phyloP scores from a whole-genome alignment of 30 jellyfish, hydroid and myxozoan species.

The Mastigias papua region DNA sequence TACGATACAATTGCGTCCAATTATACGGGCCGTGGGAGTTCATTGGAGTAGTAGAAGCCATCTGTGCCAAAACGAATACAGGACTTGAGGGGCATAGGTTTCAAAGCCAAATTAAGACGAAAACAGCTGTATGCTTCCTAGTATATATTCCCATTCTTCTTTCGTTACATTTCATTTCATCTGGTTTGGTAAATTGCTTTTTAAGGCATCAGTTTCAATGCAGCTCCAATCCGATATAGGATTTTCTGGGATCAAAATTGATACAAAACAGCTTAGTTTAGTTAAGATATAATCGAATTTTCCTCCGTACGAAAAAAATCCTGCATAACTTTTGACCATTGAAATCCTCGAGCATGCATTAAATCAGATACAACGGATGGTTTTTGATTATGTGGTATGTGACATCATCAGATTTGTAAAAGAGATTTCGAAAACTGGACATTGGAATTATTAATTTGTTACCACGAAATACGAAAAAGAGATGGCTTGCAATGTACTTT shows the following conservation, averaged over 20 bases:
- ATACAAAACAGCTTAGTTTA: conserved; percentile 4
- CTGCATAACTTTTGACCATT: neutral
- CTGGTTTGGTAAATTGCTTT: neutral
- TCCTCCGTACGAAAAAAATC: neutral
- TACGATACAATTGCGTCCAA: neutral
- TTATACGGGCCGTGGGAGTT: too few relatives aligned
- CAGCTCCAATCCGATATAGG: conserved; percentile 2
- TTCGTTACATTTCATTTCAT: neutral
- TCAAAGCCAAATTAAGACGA: neutral
- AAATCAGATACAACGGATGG: neutral
- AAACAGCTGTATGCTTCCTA: neutral
- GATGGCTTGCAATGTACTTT: neutral
- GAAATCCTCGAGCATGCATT: neutral
- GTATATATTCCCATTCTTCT: neutral
- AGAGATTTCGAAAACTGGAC: conserved; percentile 1
- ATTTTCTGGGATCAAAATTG: neutral
- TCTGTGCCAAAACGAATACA: neutral
- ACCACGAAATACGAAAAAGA: neutral
- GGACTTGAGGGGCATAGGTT: too few relatives aligned
- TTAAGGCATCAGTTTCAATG: neutral
- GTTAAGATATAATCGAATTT: neutral
- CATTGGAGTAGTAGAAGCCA: too few relatives aligned
- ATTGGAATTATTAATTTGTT: neutral
- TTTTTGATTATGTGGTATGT: neutral
- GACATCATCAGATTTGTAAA: neutral